Evolutionary conservation across 37 sponge, comb jelly and placozoan genomes (phyloP).

Genomic region (Geodia barretti): DNA sequence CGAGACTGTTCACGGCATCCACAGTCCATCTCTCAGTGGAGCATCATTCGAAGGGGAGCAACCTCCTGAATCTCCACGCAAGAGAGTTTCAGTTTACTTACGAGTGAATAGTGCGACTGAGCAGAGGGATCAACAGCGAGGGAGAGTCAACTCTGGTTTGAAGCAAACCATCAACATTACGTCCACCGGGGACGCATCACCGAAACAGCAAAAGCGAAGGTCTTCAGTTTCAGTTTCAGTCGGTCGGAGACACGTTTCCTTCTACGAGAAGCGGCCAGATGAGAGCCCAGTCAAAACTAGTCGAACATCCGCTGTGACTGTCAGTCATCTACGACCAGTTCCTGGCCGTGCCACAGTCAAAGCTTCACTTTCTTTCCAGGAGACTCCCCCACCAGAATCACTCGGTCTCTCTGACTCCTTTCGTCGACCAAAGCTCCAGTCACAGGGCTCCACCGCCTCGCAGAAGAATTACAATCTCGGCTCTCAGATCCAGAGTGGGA

Average conservation of each 20-base stretch:
- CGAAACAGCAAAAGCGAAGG: neutral
- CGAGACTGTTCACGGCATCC: neutral
- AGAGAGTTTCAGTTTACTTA: slow-evolving; percentile 39
- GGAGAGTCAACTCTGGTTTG: neutral
- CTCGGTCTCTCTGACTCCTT: too few relatives aligned
- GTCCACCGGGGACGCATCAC: neutral
- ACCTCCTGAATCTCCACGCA: neutral
- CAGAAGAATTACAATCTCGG: neutral
- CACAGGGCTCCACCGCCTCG: neutral
- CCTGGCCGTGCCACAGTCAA: neutral
- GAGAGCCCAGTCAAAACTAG: too few relatives aligned
- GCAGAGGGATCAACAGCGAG: neutral
- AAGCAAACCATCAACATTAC: neutral
- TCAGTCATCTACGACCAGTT: neutral
- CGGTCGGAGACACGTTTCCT: neutral
- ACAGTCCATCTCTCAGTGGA: neutral
- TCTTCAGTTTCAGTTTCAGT: slow-evolving; percentile 11
- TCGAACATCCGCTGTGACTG: neutral
- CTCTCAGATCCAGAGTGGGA: neutral
- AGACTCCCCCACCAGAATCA: neutral
- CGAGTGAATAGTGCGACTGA: slow-evolving; percentile 11
- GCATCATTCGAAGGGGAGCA: neutral
- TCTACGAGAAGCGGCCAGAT: neutral
- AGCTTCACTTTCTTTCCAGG: neutral
- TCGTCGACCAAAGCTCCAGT: neutral